Percentiles rank a stretch among this genome's conserved stretches.
phyloP scores from a whole-genome alignment of 2,888 invertebrate species.

The Tenthredo livida region DNA sequence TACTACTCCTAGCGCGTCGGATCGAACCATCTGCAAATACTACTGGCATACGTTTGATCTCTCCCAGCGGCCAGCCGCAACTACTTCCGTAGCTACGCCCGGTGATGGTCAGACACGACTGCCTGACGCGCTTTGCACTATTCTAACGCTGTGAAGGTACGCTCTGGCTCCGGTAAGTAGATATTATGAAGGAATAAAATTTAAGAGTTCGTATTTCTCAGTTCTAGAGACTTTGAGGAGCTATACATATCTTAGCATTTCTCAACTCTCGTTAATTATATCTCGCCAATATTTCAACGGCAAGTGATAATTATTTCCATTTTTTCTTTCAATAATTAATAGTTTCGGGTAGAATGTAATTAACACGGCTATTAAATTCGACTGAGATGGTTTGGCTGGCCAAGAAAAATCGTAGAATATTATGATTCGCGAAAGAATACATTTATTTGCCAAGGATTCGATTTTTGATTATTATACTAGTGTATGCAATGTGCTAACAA shows the following conservation, averaged over 20 bases:
- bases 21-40: slow-evolving; percentile 8
- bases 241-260: background rate
- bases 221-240: background rate
- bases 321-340: background rate
- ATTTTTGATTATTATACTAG: background rate
- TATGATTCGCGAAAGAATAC: too few relatives aligned
- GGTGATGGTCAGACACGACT: background rate
- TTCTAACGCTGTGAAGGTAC: background rate
- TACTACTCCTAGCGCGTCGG: slow-evolving; percentile 1
- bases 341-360: background rate
- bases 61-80: background rate
- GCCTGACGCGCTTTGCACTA: background rate
- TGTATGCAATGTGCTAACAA: background rate
- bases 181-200: background rate
- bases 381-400: background rate
- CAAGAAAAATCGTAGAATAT: background rate
- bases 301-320: background rate
- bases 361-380: background rate
- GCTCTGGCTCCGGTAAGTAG: background rate
- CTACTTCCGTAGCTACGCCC: slow-evolving; percentile 38
- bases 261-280: background rate
- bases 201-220: background rate
- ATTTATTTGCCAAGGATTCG: background rate
- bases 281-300: background rate
- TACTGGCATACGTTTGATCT: slow-evolving; percentile 5